phyloP scores from a whole-genome alignment of 2,888 invertebrate genomes.

The Drosophila anceps region DNA sequence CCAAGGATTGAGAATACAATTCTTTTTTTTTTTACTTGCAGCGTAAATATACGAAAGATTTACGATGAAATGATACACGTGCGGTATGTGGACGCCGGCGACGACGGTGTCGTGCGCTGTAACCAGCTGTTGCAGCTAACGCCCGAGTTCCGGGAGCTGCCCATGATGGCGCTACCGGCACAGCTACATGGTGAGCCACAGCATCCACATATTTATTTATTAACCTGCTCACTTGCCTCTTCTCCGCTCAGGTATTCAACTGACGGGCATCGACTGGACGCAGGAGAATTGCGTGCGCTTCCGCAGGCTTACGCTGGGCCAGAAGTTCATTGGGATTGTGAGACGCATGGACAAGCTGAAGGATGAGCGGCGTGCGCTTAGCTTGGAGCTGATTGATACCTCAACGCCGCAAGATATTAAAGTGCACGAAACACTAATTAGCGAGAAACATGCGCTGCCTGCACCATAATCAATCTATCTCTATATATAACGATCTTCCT shows the following conservation, averaged over 20 bases:
- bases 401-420: conserved; percentile 89
- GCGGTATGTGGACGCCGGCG: conserved; percentile 89
- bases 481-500: conserved; percentile 12
- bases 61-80: conserved; percentile 87
- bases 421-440: conserved; percentile 88
- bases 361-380: conserved; percentile 88
- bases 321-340: conserved; percentile 90
- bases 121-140: conserved; percentile 87
- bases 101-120: conserved; percentile 87
- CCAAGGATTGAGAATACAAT: neutral
- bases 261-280: conserved; percentile 85
- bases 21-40: conserved; percentile 60
- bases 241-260: conserved; percentile 86
- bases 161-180: conserved; percentile 89
- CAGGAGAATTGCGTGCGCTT: conserved; percentile 90
- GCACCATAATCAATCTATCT: conserved; percentile 27
- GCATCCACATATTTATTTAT: neutral
- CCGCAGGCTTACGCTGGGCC: conserved; percentile 89
- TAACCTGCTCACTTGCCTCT: too few species aligned
- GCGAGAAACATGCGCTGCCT: conserved; percentile 87
- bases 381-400: conserved; percentile 90
- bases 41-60: conserved; percentile 87
- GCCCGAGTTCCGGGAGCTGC: conserved; percentile 87
- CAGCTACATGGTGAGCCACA: conserved; percentile 86
- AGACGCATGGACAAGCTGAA: conserved; percentile 88